Conservation (phyloP, 64 coral and sea anemone genomes). For the Pocillopora damicornis region DNA sequence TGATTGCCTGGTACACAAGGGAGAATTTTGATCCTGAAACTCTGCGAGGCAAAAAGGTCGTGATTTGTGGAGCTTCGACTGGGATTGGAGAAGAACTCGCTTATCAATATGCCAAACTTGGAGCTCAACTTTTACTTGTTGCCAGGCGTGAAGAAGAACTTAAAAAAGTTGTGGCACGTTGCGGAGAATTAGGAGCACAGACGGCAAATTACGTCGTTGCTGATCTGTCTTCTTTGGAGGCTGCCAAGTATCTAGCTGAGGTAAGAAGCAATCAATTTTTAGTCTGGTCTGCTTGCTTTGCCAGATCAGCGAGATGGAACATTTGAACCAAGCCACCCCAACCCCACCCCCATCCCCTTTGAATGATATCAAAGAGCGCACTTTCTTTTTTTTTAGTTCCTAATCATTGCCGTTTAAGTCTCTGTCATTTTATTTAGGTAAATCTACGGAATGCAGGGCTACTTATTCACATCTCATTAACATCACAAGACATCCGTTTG, state of each 20-base stretch:
- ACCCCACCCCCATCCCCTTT: no score
- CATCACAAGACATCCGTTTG: no score
- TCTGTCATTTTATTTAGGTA: no score
- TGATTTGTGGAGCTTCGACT: conserved; percentile 68
- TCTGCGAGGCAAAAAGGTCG: conserved; percentile 58
- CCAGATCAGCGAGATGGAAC: no score
- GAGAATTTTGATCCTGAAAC: conserved; percentile 46
- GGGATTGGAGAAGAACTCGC: conserved; percentile 78
- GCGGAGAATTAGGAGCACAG: conserved; percentile 58
- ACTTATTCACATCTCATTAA: no score
- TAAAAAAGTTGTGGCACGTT: conserved; percentile 51
- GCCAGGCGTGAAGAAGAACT: conserved; percentile 64
- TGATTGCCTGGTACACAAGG: conserved; percentile 59
- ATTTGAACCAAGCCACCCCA: no score
- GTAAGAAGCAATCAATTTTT: not conserved
- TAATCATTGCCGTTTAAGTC: no score
- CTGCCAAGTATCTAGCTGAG: conserved; percentile 33
- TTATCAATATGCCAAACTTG: conserved; percentile 67
- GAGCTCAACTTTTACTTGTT: conserved; percentile 67
- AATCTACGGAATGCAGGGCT: no score
- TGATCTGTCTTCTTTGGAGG: conserved; percentile 79
- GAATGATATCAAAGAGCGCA: not conserved
- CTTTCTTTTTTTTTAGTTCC: not conserved
- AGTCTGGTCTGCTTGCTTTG: no score
- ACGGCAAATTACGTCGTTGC: conserved; percentile 63